Base-by-base conservation (phyloP, 2,113 vertebrate species). In the Ictalurus furcatus region DNA sequence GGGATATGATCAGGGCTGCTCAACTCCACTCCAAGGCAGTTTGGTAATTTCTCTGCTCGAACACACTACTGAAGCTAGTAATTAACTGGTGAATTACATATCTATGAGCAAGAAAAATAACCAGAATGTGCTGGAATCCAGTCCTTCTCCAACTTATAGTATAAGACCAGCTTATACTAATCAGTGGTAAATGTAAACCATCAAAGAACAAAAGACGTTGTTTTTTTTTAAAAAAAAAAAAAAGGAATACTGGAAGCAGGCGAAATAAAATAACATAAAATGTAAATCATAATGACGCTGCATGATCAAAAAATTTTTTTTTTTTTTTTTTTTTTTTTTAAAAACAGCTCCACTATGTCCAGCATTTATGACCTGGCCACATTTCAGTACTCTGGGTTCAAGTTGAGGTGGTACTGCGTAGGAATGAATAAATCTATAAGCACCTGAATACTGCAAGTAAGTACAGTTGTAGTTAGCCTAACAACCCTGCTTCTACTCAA, bases 401-500 rank as follows among this genome's bases (percentile, higher is more conserved):
- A 78, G 69, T 59, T 69, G 78, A 89, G 86, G 71, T 79, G 86
- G 79, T 58, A 44, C 48, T 52, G 63, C 48, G 23, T 52, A 84
- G 74, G 61, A 14, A 71, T 44, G 73, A 86, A 83, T 48, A 74
- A 85, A 84, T 54, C 73, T 34, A 87, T 63, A 84, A 54, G 69
- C 82, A 86, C 80, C 40, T 87, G 74, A 87, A 89, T 85, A 92
- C 87, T 88, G 88, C 86, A 74, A 88, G 84, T 90, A 92, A 54
- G 88, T 87, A 84, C 74, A 48, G 40, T 91, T 88, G 81, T 92
- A 94, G 91, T 87, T 82, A 44, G 89, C 92, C 89, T 93, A 91
- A 91, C 88, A 91, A 83, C 93, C 25, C 92, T 28, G 67, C 92
- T 95, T 21, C 91, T 90, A 90, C 92, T 95, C 37, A 86, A 91